Percentiles rank a stretch among this genome's conserved stretches.
Conservation (phyloP, 2,113 vertebrate species). For the Heliornis fulica region DNA sequence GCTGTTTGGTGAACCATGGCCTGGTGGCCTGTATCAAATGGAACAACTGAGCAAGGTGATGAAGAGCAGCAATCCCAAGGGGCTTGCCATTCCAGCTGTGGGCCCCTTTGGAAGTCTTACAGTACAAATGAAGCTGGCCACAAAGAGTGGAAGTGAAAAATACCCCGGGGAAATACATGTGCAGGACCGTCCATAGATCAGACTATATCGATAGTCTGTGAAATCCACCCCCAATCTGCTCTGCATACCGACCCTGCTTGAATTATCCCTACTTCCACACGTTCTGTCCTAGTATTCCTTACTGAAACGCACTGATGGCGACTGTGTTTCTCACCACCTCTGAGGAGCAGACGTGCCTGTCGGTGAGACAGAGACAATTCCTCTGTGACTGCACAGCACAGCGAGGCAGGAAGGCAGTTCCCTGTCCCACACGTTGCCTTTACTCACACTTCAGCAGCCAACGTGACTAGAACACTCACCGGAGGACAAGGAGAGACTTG, state of each 20-base stretch:
- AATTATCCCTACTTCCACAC: background rate
- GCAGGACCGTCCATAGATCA: background rate
- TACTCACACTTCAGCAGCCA: background rate
- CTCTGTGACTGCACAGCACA: background rate
- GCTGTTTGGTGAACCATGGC: background rate
- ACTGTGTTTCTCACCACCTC: background rate
- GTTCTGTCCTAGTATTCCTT: background rate
- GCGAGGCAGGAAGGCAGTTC: background rate
- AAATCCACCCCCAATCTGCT: background rate
- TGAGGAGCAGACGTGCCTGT: background rate
- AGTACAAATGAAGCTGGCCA: background rate
- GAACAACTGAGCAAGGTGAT: background rate
- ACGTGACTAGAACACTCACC: background rate
- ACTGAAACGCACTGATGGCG: background rate
- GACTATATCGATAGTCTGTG: background rate
- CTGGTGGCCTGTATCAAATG: background rate
- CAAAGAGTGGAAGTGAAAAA: background rate
- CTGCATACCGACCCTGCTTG: background rate
- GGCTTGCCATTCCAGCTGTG: background rate
- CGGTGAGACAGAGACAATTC: background rate
- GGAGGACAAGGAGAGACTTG: background rate
- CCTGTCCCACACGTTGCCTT: background rate
- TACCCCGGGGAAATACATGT: background rate
- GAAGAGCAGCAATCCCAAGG: background rate
- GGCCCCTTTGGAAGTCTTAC: background rate